Evolutionary conservation across 2,113 vertebrate species (phyloP).

Genomic region (Albula goreensis): DNA sequence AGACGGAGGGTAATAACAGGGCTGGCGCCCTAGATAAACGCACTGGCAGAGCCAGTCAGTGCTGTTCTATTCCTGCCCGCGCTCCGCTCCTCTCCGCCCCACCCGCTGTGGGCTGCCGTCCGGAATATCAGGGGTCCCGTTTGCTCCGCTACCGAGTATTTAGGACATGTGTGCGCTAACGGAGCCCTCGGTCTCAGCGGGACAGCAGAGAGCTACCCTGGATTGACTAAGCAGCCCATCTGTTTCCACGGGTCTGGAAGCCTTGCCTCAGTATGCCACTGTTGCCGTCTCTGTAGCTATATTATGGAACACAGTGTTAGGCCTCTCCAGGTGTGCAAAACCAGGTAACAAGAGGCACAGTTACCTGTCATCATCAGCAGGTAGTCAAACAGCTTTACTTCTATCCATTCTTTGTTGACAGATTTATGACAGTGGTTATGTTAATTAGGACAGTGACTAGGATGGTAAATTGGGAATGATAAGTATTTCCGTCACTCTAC

Average conservation of each 20-base stretch:
- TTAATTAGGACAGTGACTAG: not conserved
- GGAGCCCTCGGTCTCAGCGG: no score
- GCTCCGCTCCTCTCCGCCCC: constrained; percentile 1
- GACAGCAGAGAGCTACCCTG: not conserved
- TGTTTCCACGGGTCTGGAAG: not conserved
- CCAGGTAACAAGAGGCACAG: not conserved
- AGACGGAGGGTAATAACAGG: constrained; percentile 64
- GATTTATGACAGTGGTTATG: not conserved
- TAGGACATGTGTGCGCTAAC: not conserved
- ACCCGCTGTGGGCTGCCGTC: not conserved
- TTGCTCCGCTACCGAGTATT: not conserved
- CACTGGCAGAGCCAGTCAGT: constrained; percentile 44
- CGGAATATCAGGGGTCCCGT: not conserved
- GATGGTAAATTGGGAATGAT: not conserved
- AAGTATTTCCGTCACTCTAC: not conserved
- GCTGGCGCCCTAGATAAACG: constrained; percentile 49
- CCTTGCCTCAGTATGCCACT: not conserved
- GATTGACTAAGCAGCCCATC: not conserved
- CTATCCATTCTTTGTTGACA: not conserved
- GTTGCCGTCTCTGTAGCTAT: no score
- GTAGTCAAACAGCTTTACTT: not conserved
- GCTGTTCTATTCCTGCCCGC: constrained; percentile 35
- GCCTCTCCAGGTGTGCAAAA: not conserved
- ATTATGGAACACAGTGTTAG: not conserved
- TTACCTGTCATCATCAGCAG: not conserved